Evolutionary conservation across 2,113 vertebrate species (phyloP).

Genomic region (Paracanthobrama guichenoti): DNA sequence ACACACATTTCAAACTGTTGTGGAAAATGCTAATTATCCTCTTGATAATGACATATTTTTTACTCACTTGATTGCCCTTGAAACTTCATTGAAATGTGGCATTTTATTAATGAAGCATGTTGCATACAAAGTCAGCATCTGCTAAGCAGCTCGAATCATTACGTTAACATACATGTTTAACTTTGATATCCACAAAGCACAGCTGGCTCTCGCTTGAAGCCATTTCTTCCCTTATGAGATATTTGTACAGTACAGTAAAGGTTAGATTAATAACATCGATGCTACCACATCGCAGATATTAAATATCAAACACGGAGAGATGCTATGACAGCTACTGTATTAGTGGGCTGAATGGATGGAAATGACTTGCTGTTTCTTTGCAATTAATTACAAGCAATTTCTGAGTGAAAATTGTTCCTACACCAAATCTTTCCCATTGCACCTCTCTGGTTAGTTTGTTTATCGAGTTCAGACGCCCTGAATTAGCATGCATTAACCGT

Average conservation of each 20-base stretch:
- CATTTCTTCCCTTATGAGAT: conserved; percentile 18
- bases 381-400: background rate
- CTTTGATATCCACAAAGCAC: background rate
- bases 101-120: conserved; percentile 19
- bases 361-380: no score
- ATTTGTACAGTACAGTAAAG: conserved; percentile 32
- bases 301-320: conserved; percentile 74
- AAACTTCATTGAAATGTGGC: conserved; percentile 21
- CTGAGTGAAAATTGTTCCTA: background rate
- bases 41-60: background rate
- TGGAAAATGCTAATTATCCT: background rate
- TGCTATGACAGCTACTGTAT: conserved; percentile 44
- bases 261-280: conserved; percentile 72
- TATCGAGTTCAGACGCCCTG: background rate
- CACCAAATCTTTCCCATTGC: no score
- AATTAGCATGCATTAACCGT: background rate
- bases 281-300: conserved; percentile 71
- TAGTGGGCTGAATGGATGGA: conserved; percentile 3
- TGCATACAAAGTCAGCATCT: background rate
- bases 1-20: background rate
- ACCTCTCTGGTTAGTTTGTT: background rate
- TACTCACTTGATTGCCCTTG: conserved; percentile 5
- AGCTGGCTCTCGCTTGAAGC: background rate
- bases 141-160: background rate
- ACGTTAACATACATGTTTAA: background rate